Conservation (phyloP, 2,113 vertebrate species). For the Phaethornis superciliosus region DNA sequence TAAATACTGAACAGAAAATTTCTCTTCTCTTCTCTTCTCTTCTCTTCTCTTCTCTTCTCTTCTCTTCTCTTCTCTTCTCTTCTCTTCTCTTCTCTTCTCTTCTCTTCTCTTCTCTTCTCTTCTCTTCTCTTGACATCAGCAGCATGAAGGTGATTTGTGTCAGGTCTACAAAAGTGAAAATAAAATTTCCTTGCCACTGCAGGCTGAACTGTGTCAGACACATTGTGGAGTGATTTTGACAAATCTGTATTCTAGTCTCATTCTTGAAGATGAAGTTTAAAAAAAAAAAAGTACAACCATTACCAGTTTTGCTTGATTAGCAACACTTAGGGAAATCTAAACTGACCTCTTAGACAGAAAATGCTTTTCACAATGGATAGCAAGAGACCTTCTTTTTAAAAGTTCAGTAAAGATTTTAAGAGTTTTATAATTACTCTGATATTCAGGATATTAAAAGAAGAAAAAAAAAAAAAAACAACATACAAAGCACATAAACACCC, state of each 20-base stretch:
- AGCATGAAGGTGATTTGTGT: background rate
- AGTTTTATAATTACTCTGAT: background rate
- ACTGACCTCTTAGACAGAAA: background rate
- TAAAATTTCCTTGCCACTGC: background rate
- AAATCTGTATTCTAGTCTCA: background rate
- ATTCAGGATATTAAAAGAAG: background rate
- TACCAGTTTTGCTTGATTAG: constrained; percentile 18
- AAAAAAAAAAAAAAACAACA: background rate
- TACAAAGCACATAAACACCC: too few species aligned
- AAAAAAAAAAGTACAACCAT: background rate
- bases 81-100: background rate
- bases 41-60: background rate
- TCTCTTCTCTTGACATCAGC: background rate
- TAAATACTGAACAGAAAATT: background rate
- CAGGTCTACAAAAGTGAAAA: background rate
- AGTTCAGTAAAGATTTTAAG: background rate
- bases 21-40: background rate
- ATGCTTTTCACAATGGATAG: background rate
- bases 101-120: background rate
- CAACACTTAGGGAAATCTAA: background rate
- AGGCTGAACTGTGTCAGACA: background rate
- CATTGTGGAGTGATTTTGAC: background rate
- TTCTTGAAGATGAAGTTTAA: background rate
- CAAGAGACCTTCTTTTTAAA: background rate
- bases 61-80: background rate